Base-by-base conservation (phyloP, 2,113 vertebrate genomes). In the Labeo catla region DNA sequence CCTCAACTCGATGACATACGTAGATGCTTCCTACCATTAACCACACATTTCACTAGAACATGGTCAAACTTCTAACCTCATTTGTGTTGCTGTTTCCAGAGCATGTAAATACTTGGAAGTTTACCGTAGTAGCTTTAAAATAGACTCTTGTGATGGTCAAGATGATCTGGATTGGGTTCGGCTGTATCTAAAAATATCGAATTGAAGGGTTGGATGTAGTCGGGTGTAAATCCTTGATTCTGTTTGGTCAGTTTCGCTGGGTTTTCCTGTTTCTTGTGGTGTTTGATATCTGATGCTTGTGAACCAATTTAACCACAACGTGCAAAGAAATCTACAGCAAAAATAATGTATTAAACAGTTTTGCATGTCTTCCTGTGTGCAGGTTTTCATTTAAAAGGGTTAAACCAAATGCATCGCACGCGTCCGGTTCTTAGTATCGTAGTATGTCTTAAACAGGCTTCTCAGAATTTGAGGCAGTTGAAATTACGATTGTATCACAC, bases 361-460 rank as follows among this genome's bases (percentile, higher is more conserved):
- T 47, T 47, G 21, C 21, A 28, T 79, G 36, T n/a, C 57, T 80
- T 80, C 59, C 39, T 81, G 79, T 23, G 10, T 49, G 43, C 11
- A 39, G 19, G 6, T 0, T 63, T 43, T 78, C 36, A 79, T 43
- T n/a, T 79, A 47, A 79, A 54, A 78, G 65, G 59, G 47, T 81
- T 70, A 81, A 89, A 76, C 68, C 57, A 84, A 23, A 83, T 54
- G 88, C 89, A 63, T 84, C 54, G 39, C 6, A 19, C 78, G 84
- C 91, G 89, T 94, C 94, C 91, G 93, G 91, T 95, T 95, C 94
- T 94, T 76, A 84, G 94, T 93, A 94, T 93, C 95, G 85, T 61
- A 83, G 61, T 77, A 78, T 86, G 85, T 86, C 85, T 84, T 91
- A 82, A 83, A 86, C 89, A 89, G 90, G 92, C 93, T 95, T 95